Percentiles rank a stretch among this genome's conserved stretches.
These are phyloP conservation scores for Hippolais icterina DNA, from an alignment of 2,113 vertebrate genomes.

Conservation along the genomic window DNA sequence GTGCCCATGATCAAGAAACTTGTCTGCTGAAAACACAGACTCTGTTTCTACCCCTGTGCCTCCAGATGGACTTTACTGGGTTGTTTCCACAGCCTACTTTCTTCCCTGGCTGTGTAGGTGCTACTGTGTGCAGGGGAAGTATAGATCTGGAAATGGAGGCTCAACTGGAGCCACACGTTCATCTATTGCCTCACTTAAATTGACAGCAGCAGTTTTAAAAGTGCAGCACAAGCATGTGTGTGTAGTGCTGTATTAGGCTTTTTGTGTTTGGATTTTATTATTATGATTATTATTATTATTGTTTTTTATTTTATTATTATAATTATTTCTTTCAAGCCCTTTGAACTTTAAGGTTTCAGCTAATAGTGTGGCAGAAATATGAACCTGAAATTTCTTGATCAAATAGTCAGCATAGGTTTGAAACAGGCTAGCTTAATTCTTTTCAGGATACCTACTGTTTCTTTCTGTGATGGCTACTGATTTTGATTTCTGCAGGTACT, in stretches of 20 bases:
- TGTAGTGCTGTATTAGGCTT: not conserved
- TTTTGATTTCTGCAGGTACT: not conserved
- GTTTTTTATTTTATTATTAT: no score
- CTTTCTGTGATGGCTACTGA: not conserved
- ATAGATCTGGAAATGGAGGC: not conserved
- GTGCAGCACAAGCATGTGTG: not conserved
- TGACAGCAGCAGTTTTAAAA: not conserved
- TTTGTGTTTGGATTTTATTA: not conserved
- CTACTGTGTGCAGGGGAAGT: not conserved
- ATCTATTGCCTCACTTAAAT: not conserved
- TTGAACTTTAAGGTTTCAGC: not conserved
- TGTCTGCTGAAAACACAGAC: not conserved
- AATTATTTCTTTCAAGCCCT: not conserved
- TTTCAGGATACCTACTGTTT: not conserved
- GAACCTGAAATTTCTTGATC: not conserved
- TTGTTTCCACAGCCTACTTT: not conserved
- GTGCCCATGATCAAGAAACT: not conserved
- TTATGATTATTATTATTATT: not conserved
- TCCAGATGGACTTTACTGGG: not conserved
- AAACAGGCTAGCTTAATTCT: not conserved
- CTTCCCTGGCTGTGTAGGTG: not conserved
- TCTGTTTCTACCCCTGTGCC: rapidly evolving
- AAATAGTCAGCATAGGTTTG: not conserved
- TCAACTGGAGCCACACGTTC: not conserved
- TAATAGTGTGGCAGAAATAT: not conserved